Percentiles rank a stretch among this genome's conserved stretches.
Conservation (phyloP, 2,888 invertebrate genomes). For the Agrochola circellaris region DNA sequence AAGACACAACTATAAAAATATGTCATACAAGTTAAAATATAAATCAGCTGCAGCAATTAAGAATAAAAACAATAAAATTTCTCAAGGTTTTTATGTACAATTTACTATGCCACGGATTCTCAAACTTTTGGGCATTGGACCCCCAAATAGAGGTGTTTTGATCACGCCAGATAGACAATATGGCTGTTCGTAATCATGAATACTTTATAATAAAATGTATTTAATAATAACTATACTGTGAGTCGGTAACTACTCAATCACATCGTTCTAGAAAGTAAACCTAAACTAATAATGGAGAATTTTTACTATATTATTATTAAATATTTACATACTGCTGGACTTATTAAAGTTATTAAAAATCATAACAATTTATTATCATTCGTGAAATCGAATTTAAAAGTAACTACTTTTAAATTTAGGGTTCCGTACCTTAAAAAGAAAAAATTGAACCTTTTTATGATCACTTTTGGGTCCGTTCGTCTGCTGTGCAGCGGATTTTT, state of each 20-base stretch:
- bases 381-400: too few species aligned
- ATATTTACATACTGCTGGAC: constrained; percentile 47
- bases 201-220: constrained; percentile 13
- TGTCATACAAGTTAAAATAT: neutral
- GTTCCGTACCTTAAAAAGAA: too few species aligned
- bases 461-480: too few species aligned
- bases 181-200: constrained; percentile 22
- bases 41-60: constrained; percentile 58
- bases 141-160: neutral
- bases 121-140: constrained; percentile 18
- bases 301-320: constrained; percentile 33
- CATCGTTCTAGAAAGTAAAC: constrained; percentile 59
- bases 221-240: constrained; percentile 58
- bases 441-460: too few species aligned
- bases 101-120: constrained; percentile 34
- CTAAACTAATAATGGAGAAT: constrained; percentile 55
- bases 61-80: neutral
- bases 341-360: neutral
- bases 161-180: constrained; percentile 1
- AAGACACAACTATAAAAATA: constrained; percentile 24
- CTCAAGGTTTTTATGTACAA: constrained; percentile 28
- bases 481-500: too few species aligned
- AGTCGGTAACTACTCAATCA: constrained; percentile 77
- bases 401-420: too few species aligned
- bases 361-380: too few species aligned